These are phyloP conservation scores for Odontothrips loti DNA, from an alignment of 2,888 invertebrate genomes.

Conservation along the genomic window DNA sequence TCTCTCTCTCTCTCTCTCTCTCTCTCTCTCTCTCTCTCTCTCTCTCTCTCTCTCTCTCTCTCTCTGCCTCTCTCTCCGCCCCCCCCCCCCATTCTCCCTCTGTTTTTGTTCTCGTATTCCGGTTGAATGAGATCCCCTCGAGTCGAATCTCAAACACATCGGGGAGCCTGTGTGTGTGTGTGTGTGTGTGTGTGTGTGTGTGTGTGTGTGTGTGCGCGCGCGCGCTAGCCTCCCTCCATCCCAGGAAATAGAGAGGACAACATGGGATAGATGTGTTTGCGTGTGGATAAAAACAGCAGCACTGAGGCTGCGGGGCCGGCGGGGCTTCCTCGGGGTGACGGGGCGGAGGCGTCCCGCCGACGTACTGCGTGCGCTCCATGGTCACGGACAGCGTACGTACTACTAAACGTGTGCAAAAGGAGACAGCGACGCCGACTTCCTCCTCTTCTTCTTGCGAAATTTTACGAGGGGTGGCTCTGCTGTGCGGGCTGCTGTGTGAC, in stretches of 20 bases:
- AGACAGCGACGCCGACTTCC: neutral
- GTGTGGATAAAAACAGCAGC: neutral
- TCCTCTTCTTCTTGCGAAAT: neutral
- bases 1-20: too few species aligned
- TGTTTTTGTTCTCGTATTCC: neutral
- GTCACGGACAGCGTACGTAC: too few species aligned
- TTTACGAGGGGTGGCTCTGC: neutral
- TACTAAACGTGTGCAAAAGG: neutral
- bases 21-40: too few species aligned
- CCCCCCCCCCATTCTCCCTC: neutral
- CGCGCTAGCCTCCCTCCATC: too few species aligned
- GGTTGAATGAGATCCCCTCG: constrained; percentile 6
- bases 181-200: too few species aligned
- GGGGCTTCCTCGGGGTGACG: neutral
- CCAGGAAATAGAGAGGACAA: neutral
- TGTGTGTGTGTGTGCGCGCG: too few species aligned
- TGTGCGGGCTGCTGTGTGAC: neutral
- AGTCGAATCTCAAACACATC: constrained; percentile 6
- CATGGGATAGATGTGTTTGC: constrained; percentile 4
- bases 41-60: too few species aligned
- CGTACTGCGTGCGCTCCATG: too few species aligned
- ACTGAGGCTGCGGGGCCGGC: neutral
- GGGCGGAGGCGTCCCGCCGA: neutral
- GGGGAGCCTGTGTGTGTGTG: neutral
- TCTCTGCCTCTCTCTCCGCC: too few species aligned